phyloP scores from a whole-genome alignment of 2,888 invertebrate genomes.

The Notodonta ziczac region DNA sequence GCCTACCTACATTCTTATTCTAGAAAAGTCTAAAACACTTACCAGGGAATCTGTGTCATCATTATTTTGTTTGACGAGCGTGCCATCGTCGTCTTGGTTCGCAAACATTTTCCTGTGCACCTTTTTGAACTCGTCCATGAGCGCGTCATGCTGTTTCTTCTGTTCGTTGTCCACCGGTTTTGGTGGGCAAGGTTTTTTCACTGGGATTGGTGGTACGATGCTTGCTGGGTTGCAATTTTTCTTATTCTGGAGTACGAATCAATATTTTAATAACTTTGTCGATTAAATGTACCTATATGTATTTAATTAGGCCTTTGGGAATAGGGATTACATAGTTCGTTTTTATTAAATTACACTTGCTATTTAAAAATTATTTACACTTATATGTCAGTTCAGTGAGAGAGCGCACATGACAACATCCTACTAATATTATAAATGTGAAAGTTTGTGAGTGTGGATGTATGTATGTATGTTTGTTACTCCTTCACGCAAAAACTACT shows the following conservation, averaged over 20 bases:
- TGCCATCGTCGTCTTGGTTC: constrained; percentile 57
- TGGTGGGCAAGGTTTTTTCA: constrained; percentile 62
- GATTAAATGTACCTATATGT: too few relatives aligned
- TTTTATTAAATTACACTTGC: too few relatives aligned
- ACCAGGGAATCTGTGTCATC: constrained; percentile 51
- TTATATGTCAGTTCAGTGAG: too few relatives aligned
- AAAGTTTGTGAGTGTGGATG: too few relatives aligned
- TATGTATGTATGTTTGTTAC: too few relatives aligned
- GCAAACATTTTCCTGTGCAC: constrained; percentile 95
- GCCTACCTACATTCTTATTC: too few relatives aligned
- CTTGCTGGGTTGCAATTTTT: constrained; percentile 55
- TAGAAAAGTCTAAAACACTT: constrained; percentile 34
- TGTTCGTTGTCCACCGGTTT: constrained; percentile 85
- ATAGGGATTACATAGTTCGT: too few relatives aligned
- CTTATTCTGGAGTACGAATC: constrained; percentile 58
- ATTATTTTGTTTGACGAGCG: constrained; percentile 18
- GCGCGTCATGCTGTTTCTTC: constrained; percentile 88
- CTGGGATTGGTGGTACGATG: constrained; percentile 45
- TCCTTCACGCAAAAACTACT: too few relatives aligned
- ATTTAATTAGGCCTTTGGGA: too few relatives aligned
- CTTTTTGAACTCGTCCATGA: constrained; percentile 96
- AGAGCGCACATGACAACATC: too few relatives aligned
- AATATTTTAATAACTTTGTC: background rate
- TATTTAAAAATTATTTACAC: too few relatives aligned
- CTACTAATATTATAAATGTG: too few relatives aligned